Percentiles rank a stretch among this genome's conserved stretches.
These are phyloP conservation scores for Lasioglossum figueresi DNA, from an alignment of 2,888 invertebrate species.

Conservation along the genomic window DNA sequence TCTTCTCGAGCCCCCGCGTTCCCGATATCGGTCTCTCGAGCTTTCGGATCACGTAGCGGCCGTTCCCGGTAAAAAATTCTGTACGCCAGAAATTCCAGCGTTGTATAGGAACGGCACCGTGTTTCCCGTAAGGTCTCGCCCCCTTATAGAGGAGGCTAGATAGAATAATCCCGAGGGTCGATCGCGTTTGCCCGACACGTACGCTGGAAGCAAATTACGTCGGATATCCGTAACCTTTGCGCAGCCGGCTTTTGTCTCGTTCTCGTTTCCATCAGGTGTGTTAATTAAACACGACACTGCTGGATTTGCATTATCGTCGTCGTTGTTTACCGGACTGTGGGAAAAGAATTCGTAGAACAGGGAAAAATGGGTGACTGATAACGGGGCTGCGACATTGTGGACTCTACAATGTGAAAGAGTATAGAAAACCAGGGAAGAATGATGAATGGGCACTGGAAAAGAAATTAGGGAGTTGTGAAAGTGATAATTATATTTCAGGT, in stretches of 20 bases:
- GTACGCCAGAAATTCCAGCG: slow-evolving; percentile 2
- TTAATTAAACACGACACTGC: not conserved
- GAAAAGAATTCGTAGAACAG: not conserved
- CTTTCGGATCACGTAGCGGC: slow-evolving; percentile 57
- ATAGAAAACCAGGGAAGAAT: not conserved
- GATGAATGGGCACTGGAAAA: not conserved
- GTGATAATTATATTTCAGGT: not conserved
- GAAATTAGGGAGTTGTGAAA: not conserved
- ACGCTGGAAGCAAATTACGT: slow-evolving; percentile 10
- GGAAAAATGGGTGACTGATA: not conserved
- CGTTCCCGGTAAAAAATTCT: slow-evolving; percentile 26
- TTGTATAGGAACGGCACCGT: not conserved
- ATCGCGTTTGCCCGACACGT: slow-evolving; percentile 9
- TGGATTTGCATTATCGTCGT: not conserved
- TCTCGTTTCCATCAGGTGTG: not conserved
- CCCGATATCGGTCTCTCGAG: slow-evolving; percentile 53
- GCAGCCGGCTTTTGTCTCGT: not conserved
- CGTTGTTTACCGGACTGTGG: not conserved
- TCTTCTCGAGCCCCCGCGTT: slow-evolving; percentile 23
- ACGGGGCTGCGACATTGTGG: not conserved
- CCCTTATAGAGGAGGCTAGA: not conserved
- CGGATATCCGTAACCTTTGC: not conserved
- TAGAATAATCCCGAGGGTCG: slow-evolving; percentile 3
- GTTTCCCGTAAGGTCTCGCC: slow-evolving; percentile 11
- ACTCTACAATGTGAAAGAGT: not conserved